phyloP scores from a whole-genome alignment of 2,888 invertebrate species.

The Idaea dimidiata region DNA sequence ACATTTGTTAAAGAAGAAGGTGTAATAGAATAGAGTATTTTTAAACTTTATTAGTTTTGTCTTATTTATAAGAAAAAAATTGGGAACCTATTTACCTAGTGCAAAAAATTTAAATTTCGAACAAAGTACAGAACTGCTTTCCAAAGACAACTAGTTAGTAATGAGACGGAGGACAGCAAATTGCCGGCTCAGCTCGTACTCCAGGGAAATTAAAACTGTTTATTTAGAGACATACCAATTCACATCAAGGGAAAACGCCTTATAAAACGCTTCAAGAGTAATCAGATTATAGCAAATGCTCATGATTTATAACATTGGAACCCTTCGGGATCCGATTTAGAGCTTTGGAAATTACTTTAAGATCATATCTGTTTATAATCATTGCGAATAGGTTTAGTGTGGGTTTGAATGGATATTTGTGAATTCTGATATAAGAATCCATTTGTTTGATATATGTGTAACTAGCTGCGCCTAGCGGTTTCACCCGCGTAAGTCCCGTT shows the following conservation, averaged over 20 bases:
- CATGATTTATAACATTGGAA: conserved; percentile 24
- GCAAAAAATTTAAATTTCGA: background rate
- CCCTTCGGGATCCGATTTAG: conserved; percentile 17
- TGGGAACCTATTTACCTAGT: background rate
- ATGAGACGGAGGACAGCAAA: conserved; percentile 53
- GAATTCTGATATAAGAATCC: background rate
- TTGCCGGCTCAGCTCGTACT: conserved; percentile 49
- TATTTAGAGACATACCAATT: conserved; percentile 49
- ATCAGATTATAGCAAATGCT: conserved; percentile 26
- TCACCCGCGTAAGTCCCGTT: no score
- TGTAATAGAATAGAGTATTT: no score
- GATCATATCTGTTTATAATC: conserved; percentile 22
- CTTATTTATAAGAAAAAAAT: no score
- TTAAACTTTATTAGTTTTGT: no score
- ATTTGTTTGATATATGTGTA: no score
- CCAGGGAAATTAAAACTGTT: conserved; percentile 65
- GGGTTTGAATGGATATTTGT: conserved; percentile 7
- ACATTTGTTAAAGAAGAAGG: no score
- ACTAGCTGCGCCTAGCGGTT: no score
- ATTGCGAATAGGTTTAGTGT: conserved; percentile 13
- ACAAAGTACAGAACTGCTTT: conserved; percentile 35
- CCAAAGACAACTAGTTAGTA: conserved; percentile 50
- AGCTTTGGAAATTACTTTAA: conserved; percentile 24
- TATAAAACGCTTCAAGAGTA: conserved; percentile 25
- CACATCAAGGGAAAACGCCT: conserved; percentile 39